Conservation (phyloP, 2,888 invertebrate genomes). For the Caradrina clavipalpis region DNA sequence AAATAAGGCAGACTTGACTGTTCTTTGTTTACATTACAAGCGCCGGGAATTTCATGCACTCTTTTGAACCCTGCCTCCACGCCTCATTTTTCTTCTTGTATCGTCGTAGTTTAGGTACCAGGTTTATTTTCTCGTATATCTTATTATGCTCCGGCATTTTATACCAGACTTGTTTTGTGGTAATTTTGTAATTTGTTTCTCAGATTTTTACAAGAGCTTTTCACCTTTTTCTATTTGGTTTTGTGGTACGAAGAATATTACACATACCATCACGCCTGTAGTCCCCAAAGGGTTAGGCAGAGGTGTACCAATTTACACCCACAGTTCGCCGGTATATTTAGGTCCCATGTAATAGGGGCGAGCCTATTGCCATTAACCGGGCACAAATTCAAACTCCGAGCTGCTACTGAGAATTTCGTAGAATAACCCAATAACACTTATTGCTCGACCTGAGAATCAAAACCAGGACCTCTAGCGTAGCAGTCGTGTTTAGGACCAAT, state of each 20-base stretch:
- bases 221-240: neutral
- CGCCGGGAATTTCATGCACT: slow-evolving; percentile 71
- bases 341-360: too few relatives aligned
- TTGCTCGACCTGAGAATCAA: too few relatives aligned
- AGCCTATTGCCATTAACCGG: too few relatives aligned
- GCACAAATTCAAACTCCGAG: too few relatives aligned
- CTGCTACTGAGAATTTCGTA: too few relatives aligned
- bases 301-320: too few relatives aligned
- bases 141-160: slow-evolving; percentile 40
- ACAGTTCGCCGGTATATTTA: too few relatives aligned
- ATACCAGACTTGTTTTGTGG: slow-evolving; percentile 28
- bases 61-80: slow-evolving; percentile 67
- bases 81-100: slow-evolving; percentile 50
- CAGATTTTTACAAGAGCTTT: neutral
- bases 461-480: too few relatives aligned
- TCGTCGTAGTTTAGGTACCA: slow-evolving; percentile 37
- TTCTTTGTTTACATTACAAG: slow-evolving; percentile 67
- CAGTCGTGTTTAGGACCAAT: too few relatives aligned
- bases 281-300: too few relatives aligned
- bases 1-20: slow-evolving; percentile 62
- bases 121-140: slow-evolving; percentile 47
- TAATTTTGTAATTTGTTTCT: slow-evolving; percentile 33
- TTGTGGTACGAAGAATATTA: neutral
- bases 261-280: too few relatives aligned
- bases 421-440: too few relatives aligned